These are phyloP conservation scores for Tenthredo mesomela DNA, from an alignment of 2,888 invertebrate species.

Conservation along the genomic window DNA sequence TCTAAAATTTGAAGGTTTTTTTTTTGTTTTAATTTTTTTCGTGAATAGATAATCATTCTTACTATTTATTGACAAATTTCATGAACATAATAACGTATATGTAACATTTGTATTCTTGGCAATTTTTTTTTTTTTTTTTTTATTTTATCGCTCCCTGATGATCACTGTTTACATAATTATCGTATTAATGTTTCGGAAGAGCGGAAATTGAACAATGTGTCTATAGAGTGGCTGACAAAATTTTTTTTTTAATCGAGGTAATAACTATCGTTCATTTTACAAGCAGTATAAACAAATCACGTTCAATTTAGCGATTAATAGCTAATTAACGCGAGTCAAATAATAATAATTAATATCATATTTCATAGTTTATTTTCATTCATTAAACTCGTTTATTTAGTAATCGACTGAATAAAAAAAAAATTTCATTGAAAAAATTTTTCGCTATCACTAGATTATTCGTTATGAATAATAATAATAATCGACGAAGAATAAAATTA, in stretches of 20 bases:
- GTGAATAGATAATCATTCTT: neutral
- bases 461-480: neutral
- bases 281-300: neutral
- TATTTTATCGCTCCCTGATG: neutral
- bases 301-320: neutral
- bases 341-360: slow-evolving; percentile 1
- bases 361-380: neutral
- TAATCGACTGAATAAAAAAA: neutral
- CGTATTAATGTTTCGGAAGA: neutral
- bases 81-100: slow-evolving; percentile 30
- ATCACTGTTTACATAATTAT: neutral
- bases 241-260: neutral
- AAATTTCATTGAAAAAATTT: neutral
- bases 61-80: slow-evolving; percentile 31
- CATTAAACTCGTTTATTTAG: neutral
- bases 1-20: neutral
- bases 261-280: neutral
- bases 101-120: slow-evolving; percentile 7
- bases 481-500: neutral
- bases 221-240: neutral
- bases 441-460: neutral
- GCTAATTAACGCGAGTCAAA: neutral
- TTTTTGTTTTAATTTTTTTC: neutral
- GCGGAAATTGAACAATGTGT: slow-evolving; percentile 1
- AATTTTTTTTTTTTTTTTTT: neutral